Base-by-base conservation (phyloP, 2,888 invertebrate genomes). In the Polydrusus pterygomalis region DNA sequence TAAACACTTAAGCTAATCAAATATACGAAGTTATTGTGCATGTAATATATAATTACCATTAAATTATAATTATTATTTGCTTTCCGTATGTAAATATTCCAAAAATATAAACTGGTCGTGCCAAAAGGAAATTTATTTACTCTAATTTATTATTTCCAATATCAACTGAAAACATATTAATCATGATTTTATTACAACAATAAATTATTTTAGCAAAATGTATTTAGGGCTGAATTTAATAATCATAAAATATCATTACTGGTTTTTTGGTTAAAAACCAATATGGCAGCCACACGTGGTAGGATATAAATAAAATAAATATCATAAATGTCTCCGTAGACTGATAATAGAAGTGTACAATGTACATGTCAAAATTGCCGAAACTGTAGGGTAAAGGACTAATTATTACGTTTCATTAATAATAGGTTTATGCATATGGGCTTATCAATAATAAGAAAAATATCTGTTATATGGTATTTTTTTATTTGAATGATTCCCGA, bases 201-300 rank as follows among this genome's bases (percentile, higher is more conserved):
- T 60, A 60, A 60, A 60, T 60, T 60, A 58, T 38, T n/a, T 18
- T 11, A 38, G 38, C 58, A 8, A 60, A 60, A 60, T 60, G 38
- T 34, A 34, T 67, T 47, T 49, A 67, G 25, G 20, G 38, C 38
- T 34, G 18, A 67, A 67, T 51, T 67, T 51, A 67, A 67, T 67
- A 34, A 67, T 49, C 17, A 47, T 67, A 67, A 67, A 65, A 51
- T 51, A 67, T 51, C 38, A 51, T 51, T 67, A 67, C 34, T 47
- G 51, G 51, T 67, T 20, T 62, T 25, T 7, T 3, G 17, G 30
- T 34, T 49, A 30, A 34, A 51, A 67, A 34, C 65, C 15, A 38
- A 67, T 51, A 67, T 34, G 67, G 47, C 15, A 10, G 38, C 34
- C 17, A 34, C 3, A 38, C 30, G 58, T 38, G 58, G 38, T 60